Evolutionary conservation across 2,797 vertebrate genomes (phyloP).

Genomic region (Lutjanus argentimaculatus): DNA sequence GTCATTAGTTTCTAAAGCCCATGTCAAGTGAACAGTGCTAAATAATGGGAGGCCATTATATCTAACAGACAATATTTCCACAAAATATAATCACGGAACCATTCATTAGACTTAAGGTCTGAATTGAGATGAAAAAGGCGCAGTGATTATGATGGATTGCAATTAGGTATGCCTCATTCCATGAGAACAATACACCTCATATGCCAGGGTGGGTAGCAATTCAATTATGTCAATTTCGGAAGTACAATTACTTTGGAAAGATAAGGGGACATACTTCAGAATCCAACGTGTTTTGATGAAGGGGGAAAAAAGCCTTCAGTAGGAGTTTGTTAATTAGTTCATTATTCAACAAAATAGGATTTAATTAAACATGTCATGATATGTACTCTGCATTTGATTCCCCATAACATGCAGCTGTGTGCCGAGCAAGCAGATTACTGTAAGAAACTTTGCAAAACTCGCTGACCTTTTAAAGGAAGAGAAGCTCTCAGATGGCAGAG

Average conservation of each 20-base stretch:
- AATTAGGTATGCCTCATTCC: constrained; percentile 65
- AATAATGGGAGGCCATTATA: constrained; percentile 59
- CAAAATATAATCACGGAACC: constrained; percentile 59
- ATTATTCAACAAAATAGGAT: constrained; percentile 77
- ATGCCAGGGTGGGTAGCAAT: constrained; percentile 63
- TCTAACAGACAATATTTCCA: constrained; percentile 59
- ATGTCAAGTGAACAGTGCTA: constrained; percentile 54
- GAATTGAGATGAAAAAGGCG: constrained; percentile 68
- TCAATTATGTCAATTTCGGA: constrained; percentile 80
- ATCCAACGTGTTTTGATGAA: constrained; percentile 66
- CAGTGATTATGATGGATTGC: constrained; percentile 73
- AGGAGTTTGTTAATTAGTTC: constrained; percentile 81
- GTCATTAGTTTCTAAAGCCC: constrained; percentile 59
- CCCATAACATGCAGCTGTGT: constrained; percentile 30
- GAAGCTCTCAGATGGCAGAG: constrained; percentile 35
- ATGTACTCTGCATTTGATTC: constrained; percentile 61
- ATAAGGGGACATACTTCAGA: constrained; percentile 77
- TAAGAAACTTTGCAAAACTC: constrained; percentile 51
- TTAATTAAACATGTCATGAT: constrained; percentile 80
- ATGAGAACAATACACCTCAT: constrained; percentile 75
- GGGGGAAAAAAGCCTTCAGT: constrained; percentile 41
- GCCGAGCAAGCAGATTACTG: constrained; percentile 52
- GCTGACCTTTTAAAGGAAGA: constrained; percentile 48
- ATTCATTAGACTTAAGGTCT: constrained; percentile 60
- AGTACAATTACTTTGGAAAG: constrained; percentile 73